A percentile compares a stretch with the other conserved stretches of the same genome.
Evolutionary conservation across 2,797 vertebrate genomes (phyloP).

Genomic region (Spinus olivaceus): DNA sequence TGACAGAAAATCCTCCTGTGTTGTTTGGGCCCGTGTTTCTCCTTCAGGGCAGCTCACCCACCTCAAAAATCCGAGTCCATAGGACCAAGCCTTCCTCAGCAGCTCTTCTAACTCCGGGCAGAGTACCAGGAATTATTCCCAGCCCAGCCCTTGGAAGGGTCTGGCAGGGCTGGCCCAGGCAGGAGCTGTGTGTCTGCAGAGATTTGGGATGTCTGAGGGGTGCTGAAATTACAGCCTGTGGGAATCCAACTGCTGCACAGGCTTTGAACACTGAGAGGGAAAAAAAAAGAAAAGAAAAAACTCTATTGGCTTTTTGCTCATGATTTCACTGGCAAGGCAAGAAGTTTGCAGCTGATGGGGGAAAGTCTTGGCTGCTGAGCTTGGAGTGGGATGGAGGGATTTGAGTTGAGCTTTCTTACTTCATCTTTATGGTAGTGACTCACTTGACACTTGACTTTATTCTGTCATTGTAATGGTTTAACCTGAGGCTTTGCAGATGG

Average conservation of each 20-base stretch:
- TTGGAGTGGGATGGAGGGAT: not conserved
- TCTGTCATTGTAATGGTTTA: not conserved
- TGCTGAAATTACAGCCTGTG: constrained; percentile 2
- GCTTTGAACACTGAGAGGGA: not conserved
- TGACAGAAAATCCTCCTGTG: not conserved
- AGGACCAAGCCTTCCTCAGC: not conserved
- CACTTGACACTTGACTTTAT: constrained; percentile 8
- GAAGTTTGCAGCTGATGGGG: not conserved
- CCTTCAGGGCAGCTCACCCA: accelerated
- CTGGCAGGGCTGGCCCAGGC: not conserved
- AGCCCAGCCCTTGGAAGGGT: not conserved
- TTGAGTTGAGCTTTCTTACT: not conserved
- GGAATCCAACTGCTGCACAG: not conserved
- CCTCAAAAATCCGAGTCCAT: not conserved
- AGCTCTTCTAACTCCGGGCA: not conserved
- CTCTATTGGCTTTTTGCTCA: not conserved
- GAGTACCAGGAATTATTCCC: not conserved
- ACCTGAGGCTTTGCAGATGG: not conserved
- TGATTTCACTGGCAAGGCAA: not conserved
- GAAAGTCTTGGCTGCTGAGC: constrained; percentile 30
- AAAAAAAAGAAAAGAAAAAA: not conserved
- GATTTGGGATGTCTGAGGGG: not conserved
- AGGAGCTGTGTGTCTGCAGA: not conserved
- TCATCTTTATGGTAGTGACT: constrained; percentile 27
- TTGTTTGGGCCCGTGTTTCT: accelerated